Evolutionary conservation across 2,797 vertebrate species (phyloP).

Genomic region (Betta splendens): DNA sequence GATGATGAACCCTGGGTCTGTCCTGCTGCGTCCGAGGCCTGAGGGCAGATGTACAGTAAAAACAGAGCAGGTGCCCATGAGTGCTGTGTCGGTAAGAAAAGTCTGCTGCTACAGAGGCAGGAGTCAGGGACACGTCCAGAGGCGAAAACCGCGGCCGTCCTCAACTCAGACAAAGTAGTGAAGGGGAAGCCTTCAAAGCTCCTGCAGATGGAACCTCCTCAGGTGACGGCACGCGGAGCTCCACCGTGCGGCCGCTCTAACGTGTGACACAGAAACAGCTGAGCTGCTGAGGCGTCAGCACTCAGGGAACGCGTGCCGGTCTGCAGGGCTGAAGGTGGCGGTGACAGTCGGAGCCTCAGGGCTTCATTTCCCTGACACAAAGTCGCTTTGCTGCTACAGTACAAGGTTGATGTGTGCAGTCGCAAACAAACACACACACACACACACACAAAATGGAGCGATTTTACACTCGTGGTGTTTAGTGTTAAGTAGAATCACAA

Average conservation of each 20-base stretch:
- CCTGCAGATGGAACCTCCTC: no score
- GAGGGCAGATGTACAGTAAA: conserved; percentile 5
- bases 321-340: conserved; percentile 70
- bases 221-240: background rate
- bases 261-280: background rate
- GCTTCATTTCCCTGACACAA: conserved; percentile 57
- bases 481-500: background rate
- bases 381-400: conserved; percentile 47
- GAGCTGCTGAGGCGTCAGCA: no score
- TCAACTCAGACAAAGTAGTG: no score
- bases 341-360: conserved; percentile 60
- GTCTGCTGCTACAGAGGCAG: background rate
- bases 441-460: background rate
- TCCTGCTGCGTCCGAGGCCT: background rate
- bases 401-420: conserved; percentile 54
- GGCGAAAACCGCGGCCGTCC: no score
- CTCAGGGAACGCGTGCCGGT: conserved; percentile 34
- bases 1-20: background rate
- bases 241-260: conserved; percentile 17
- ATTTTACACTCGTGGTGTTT: background rate
- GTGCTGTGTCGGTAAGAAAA: background rate
- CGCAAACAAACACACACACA: conserved; percentile 32
- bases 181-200: no score
- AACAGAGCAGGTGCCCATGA: background rate
- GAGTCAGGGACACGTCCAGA: no score